A percentile compares a stretch with the other conserved stretches of the same genome.
Evolutionary conservation across 2,113 vertebrate genomes (phyloP).

Genomic region (Peromyscus maniculatus): DNA sequence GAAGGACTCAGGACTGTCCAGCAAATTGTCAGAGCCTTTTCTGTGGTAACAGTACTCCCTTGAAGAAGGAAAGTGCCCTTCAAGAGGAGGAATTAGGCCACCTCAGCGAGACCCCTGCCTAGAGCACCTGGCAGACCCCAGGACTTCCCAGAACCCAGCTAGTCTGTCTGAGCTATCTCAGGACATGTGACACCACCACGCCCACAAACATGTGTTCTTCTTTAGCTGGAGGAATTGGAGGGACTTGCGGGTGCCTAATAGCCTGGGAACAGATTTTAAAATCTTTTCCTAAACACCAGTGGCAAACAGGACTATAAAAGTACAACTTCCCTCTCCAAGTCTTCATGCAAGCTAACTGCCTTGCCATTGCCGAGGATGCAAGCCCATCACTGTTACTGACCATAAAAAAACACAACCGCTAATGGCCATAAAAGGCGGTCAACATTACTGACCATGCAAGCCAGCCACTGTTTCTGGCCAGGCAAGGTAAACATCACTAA

Average conservation of each 20-base stretch:
- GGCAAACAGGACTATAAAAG: neutral
- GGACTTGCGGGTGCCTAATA: neutral
- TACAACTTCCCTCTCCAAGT: neutral
- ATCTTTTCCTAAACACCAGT: neutral
- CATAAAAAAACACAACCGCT: neutral
- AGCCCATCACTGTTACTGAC: neutral
- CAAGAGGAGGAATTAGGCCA: neutral
- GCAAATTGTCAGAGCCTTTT: neutral
- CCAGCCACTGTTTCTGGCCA: neutral
- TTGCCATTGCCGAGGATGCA: no score
- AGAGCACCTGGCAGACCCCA: neutral
- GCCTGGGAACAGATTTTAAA: neutral
- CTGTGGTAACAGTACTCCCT: neutral
- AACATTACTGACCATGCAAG: neutral
- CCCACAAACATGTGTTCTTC: rapidly evolving
- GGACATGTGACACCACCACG: no score
- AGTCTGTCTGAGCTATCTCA: neutral
- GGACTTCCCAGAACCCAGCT: neutral
- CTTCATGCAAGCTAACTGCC: neutral
- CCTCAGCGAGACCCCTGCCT: neutral
- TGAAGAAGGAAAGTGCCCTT: neutral
- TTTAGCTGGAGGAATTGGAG: neutral
- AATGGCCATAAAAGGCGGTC: neutral
- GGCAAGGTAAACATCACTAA: neutral
- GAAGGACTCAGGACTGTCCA: neutral